Evolutionary conservation across 2,797 vertebrate genomes (phyloP).

Genomic region (Sus cebifrons): DNA sequence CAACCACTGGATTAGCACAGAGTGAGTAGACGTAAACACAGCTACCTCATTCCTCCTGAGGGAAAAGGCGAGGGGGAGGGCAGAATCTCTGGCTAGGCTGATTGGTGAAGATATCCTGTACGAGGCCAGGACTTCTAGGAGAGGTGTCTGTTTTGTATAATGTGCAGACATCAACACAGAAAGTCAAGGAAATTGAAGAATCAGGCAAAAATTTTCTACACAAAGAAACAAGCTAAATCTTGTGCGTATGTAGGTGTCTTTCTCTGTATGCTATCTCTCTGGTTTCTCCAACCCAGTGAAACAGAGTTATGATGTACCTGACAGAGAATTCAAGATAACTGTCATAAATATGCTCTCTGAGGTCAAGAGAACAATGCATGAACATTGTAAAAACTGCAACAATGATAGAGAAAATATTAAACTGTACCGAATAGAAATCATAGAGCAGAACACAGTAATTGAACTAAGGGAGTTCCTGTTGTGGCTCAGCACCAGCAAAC

Average conservation of each 20-base stretch:
- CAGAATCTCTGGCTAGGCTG: not conserved
- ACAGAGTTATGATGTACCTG: not conserved
- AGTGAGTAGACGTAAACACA: not conserved
- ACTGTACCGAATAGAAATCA: not conserved
- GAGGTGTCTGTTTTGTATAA: not conserved
- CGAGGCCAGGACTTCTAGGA: not conserved
- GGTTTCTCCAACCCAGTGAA: not conserved
- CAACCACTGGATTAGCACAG: not conserved
- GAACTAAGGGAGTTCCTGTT: not conserved
- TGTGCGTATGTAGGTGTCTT: too few species aligned
- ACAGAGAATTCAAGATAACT: conserved; percentile 20
- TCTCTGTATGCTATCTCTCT: too few species aligned
- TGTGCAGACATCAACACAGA: not conserved
- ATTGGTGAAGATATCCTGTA: not conserved
- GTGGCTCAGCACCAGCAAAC: too few species aligned
- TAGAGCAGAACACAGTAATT: not conserved
- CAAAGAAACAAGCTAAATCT: not conserved
- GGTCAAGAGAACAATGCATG: not conserved
- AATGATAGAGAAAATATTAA: not conserved
- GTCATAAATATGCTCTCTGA: not conserved
- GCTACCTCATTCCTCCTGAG: not conserved
- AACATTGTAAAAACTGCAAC: not conserved
- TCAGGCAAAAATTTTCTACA: not conserved
- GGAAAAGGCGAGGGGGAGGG: not conserved
- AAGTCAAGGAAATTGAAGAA: conserved; percentile 10